A percentile compares a stretch with the other conserved stretches of the same genome.
Evolutionary conservation across 2,888 invertebrate genomes (phyloP).

Genomic region (Torymus auratus): DNA sequence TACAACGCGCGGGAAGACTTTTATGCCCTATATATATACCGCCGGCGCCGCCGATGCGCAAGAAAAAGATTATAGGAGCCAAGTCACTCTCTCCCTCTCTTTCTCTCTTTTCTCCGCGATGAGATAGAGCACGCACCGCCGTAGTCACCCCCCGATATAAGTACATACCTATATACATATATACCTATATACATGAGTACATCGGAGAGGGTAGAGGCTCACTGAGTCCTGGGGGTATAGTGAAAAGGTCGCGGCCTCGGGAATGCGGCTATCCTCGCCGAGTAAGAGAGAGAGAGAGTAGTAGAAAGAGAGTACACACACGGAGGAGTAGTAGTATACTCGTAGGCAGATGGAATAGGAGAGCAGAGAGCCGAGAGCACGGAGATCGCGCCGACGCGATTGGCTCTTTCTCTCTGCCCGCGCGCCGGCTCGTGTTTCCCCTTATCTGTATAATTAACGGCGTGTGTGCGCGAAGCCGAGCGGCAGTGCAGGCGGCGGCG

Average conservation of each 20-base stretch:
- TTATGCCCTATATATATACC: slow-evolving; percentile 3
- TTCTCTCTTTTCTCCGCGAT: too few relatives aligned
- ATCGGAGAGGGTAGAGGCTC: not conserved
- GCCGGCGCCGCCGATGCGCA: not conserved
- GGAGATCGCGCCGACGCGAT: not conserved
- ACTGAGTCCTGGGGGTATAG: not conserved
- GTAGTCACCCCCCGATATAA: not conserved
- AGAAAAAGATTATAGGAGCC: slow-evolving; percentile 13
- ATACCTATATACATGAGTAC: not conserved
- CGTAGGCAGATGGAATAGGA: not conserved
- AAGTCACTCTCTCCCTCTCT: not conserved
- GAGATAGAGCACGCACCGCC: slow-evolving; percentile 40
- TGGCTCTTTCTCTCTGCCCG: not conserved
- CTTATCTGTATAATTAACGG: slow-evolving; percentile 55
- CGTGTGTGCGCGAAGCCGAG: not conserved
- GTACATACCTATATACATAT: too few relatives aligned
- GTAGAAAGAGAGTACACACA: not conserved
- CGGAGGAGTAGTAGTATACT: not conserved
- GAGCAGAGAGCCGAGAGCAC: not conserved
- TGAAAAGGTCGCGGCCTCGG: not conserved
- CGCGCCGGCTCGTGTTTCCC: slow-evolving; percentile 7
- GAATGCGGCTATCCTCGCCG: too few relatives aligned
- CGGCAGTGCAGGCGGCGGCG: not conserved
- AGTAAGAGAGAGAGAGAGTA: too few relatives aligned
- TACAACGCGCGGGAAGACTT: not conserved